A percentile compares a stretch with the other conserved stretches of the same genome.
phyloP scores from a whole-genome alignment of 2,888 invertebrate species.

The Dolomedes plantarius region DNA sequence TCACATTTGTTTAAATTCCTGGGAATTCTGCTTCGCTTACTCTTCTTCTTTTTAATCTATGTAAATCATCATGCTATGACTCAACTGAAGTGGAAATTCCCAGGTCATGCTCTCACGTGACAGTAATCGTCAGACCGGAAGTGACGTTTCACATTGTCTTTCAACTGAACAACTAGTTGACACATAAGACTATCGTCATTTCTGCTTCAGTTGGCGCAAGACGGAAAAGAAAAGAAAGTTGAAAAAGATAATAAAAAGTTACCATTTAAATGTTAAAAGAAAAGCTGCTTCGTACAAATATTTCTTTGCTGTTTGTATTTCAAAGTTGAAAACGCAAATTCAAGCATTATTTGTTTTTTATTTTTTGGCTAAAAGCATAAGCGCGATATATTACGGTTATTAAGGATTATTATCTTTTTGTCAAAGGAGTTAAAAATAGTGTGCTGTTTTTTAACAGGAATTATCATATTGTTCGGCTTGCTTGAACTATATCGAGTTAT shows the following conservation, averaged over 20 bases:
- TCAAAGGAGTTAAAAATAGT: too few species aligned
- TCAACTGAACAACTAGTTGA: neutral
- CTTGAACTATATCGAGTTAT: too few species aligned
- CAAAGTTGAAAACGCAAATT: too few species aligned
- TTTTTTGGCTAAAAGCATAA: too few species aligned
- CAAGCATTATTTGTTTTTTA: too few species aligned
- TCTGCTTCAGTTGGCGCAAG: neutral
- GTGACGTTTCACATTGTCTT: neutral
- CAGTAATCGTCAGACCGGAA: neutral
- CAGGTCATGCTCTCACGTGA: neutral
- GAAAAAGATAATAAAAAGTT: neutral
- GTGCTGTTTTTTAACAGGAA: too few species aligned
- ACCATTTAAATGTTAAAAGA: neutral
- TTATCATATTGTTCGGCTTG: too few species aligned
- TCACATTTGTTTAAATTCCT: too few species aligned
- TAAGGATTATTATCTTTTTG: too few species aligned
- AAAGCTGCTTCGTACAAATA: too few species aligned
- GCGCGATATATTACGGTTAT: too few species aligned
- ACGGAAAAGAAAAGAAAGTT: neutral
- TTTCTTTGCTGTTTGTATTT: too few species aligned
- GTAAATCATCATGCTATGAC: neutral
- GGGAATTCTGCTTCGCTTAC: neutral
- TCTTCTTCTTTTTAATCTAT: neutral
- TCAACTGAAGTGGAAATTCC: neutral
- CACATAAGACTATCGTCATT: neutral